These are phyloP conservation scores for Lepus europaeus DNA, from an alignment of 2,113 vertebrate genomes.

Conservation along the genomic window DNA sequence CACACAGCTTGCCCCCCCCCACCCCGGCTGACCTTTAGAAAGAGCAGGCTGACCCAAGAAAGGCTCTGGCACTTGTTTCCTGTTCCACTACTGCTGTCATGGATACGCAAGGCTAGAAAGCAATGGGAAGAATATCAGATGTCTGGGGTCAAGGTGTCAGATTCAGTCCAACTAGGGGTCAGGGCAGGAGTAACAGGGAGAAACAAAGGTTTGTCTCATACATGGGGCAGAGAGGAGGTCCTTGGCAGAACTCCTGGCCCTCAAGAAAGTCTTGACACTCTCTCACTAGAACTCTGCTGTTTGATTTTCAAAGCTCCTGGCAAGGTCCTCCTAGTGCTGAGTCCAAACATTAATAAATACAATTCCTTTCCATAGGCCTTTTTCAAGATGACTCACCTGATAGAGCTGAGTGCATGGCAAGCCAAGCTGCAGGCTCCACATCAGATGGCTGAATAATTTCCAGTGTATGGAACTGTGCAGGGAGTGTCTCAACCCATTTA, in stretches of 20 bases:
- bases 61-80: neutral
- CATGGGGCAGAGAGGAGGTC: neutral
- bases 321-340: neutral
- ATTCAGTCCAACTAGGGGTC: neutral
- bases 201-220: neutral
- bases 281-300: neutral
- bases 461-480: neutral
- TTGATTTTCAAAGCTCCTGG: neutral
- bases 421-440: neutral
- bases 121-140: constrained; percentile 11
- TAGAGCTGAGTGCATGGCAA: neutral
- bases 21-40: neutral
- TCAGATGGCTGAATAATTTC: neutral
- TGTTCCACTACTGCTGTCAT: constrained; percentile 22
- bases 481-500: neutral
- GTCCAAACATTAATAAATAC: constrained; percentile 4
- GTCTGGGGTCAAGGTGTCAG: neutral
- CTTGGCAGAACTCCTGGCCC: neutral
- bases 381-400: neutral
- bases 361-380: neutral
- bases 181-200: neutral
- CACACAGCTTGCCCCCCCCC: neutral
- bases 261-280: neutral
- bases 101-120: constrained; percentile 13
- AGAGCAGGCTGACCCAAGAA: constrained; percentile 40